Evolutionary conservation across 2,113 vertebrate species (phyloP), one percentile per base, ranked within the genome.

Genomic region (Gallinago undulata): DNA sequence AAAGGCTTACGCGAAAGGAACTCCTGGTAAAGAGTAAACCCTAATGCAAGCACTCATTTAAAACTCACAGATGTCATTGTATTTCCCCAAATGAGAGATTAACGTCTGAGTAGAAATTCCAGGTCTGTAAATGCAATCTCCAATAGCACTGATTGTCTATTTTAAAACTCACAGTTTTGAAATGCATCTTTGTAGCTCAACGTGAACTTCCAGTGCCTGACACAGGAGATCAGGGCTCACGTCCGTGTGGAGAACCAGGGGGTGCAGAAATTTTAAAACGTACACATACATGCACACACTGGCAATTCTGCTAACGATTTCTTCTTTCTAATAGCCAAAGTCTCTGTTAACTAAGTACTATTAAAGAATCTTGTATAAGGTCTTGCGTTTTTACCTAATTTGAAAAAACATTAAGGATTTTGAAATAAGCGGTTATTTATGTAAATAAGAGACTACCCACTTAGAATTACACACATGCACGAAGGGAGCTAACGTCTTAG

Each of bases 381-480:
- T 56, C 21, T 19, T 45, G 18, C 9, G 9, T 59, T 69, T 53
- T 53, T 59, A 59, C 7, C 11, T 9, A 25, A 30, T 19, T 13
- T 37, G 56, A 53, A 53, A 64, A 84, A 19, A 2, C 39, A 30
- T 30, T 22, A 57, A 39, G 18, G 30, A 33, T 64, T 91, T 24
- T 80, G 15, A 66, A 80, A 53, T 66, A 41, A 79, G 23, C 16
- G 43, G 25, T 18, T 47, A 59, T 21, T 30, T 13, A 16, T 11
- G 19, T 47, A 75, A 79, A 74, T 15, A 35, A 50, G 24, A 72
- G 53, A 51, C 37, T 19, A 48, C 19, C 30, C 35, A 41, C 35
- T 62, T 51, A 59, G 5, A 50, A 19, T 23, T 25, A 81, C 1
- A 0, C 39, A 39, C 13, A 41, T 0, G 1, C 62, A 67, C 25